Conservation (phyloP, 2,797 vertebrate genomes). For the Natrix natrix region DNA sequence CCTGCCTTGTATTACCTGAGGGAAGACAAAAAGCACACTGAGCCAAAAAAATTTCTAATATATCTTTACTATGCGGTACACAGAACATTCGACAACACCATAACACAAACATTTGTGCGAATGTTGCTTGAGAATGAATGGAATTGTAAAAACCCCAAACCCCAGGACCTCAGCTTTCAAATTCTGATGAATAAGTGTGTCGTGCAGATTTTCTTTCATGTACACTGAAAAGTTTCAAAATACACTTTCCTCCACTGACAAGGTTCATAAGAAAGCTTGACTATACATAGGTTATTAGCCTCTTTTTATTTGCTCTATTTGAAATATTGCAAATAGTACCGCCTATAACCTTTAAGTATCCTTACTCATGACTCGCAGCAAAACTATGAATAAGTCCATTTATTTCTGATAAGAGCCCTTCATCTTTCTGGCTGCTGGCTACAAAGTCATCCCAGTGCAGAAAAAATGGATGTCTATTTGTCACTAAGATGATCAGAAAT, state of each 20-base stretch:
- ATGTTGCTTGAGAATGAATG: conserved; percentile 20
- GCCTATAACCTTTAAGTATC: background rate
- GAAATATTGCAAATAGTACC: background rate
- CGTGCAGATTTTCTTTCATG: background rate
- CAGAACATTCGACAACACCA: background rate
- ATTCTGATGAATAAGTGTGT: conserved; percentile 5
- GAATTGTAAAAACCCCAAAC: conserved; percentile 39
- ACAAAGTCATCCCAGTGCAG: background rate
- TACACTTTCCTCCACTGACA: background rate
- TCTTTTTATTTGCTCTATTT: background rate
- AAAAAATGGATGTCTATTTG: background rate
- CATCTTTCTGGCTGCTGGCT: background rate
- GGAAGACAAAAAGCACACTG: conserved; percentile 21
- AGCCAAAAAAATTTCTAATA: conserved; percentile 22
- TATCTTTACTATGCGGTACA: background rate
- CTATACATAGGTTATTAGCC: background rate
- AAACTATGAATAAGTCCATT: background rate
- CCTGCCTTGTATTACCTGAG: conserved; percentile 33
- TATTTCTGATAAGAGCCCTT: background rate
- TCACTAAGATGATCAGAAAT: background rate
- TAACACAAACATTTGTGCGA: conserved; percentile 15
- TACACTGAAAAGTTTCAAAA: background rate
- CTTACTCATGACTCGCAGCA: background rate
- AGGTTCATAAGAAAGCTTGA: background rate
- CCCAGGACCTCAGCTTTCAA: background rate